phyloP scores from a whole-genome alignment of 2,888 invertebrate species.

The Pyrrhia umbra region DNA sequence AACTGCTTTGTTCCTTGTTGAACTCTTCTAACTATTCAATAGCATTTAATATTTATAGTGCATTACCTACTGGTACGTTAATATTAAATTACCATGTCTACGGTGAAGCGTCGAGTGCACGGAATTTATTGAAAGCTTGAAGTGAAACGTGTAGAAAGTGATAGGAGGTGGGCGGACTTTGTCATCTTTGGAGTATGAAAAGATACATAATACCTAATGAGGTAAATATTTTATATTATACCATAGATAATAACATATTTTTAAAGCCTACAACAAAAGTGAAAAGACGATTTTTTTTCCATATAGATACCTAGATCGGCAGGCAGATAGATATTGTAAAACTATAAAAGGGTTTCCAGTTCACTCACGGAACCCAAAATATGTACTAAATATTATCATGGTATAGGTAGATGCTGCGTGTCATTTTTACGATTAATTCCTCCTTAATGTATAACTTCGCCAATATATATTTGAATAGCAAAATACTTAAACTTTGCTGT shows the following conservation, averaged over 20 bases:
- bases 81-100: slow-evolving; percentile 16
- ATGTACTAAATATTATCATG: no score
- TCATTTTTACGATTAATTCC: neutral
- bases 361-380: no score
- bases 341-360: no score
- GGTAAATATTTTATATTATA: neutral
- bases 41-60: slow-evolving; percentile 46
- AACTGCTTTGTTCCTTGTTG: slow-evolving; percentile 57
- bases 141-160: neutral
- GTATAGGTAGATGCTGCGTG: no score
- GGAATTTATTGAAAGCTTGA: slow-evolving; percentile 4
- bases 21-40: slow-evolving; percentile 52
- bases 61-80: slow-evolving; percentile 23
- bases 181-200: no score
- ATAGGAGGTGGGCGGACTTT: neutral
- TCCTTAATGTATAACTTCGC: neutral
- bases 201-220: no score
- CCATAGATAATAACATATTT: no score
- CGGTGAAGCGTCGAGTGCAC: slow-evolving; percentile 2
- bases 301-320: no score
- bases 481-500: slow-evolving; percentile 32
- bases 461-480: neutral
- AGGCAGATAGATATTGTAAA: no score
- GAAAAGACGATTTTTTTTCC: no score
- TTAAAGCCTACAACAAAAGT: no score